phyloP scores from a whole-genome alignment of 2,113 vertebrate genomes.

The Zosterops hypoxanthus region DNA sequence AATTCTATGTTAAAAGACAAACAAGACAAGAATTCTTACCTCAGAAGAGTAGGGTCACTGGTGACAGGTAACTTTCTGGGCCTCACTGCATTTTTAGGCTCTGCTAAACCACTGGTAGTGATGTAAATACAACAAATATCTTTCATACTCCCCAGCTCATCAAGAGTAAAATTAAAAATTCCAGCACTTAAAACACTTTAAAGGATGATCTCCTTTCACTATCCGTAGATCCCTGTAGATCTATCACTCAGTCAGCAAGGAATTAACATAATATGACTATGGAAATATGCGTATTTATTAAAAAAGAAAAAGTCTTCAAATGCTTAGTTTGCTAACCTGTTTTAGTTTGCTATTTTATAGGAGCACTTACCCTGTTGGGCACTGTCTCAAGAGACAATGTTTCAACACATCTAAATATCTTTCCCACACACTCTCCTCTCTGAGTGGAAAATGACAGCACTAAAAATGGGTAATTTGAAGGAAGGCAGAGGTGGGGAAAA shows the following conservation, averaged over 20 bases:
- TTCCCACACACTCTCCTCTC: not conserved
- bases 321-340: not conserved
- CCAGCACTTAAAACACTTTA: not conserved
- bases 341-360: not conserved
- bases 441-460: not conserved
- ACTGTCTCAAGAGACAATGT: not conserved
- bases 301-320: not conserved
- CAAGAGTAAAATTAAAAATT: not conserved
- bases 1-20: not conserved
- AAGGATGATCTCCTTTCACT: not conserved
- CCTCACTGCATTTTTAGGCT: not conserved
- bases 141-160: not conserved
- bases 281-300: not conserved
- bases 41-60: not conserved
- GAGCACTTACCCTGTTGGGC: not conserved
- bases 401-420: not conserved
- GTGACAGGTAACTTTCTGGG: not conserved
- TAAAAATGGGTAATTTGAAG: not conserved
- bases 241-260: not conserved
- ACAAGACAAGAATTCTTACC: not conserved
- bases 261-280: not conserved
- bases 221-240: not conserved
- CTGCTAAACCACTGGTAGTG: not conserved
- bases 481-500: not conserved
- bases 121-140: not conserved